Evolutionary conservation across 1,140 invertebrate species (phyloP).

Genomic region (Zaprionus vittiger): DNA sequence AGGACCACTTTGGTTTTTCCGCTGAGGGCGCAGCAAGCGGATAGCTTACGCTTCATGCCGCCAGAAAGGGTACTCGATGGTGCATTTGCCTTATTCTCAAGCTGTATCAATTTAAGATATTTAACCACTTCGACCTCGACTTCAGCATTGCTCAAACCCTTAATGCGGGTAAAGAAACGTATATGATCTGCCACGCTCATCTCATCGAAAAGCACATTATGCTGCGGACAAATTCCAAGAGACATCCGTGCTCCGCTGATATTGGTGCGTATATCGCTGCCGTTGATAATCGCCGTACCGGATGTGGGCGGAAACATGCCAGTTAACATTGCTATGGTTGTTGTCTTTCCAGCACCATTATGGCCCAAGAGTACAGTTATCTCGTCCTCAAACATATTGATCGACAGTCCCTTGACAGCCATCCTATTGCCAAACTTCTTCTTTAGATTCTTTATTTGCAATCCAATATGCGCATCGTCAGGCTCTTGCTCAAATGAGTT

Average conservation of each 20-base stretch:
- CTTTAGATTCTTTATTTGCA: constrained; percentile 87
- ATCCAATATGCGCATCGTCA: constrained; percentile 85
- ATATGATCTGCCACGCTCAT: constrained; percentile 96
- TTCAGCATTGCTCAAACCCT: constrained; percentile 87
- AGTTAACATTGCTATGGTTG: constrained; percentile 93
- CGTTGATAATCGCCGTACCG: constrained; percentile 89
- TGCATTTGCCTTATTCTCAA: constrained; percentile 86
- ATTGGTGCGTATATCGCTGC: constrained; percentile 88
- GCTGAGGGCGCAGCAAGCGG: constrained; percentile 90
- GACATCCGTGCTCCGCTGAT: constrained; percentile 87
- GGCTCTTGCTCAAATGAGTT: constrained; percentile 87
- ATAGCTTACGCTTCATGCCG: constrained; percentile 93
- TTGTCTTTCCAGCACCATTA: constrained; percentile 90
- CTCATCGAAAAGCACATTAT: constrained; percentile 96
- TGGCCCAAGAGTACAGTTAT: constrained; percentile 92
- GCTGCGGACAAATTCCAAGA: constrained; percentile 96
- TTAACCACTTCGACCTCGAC: constrained; percentile 87
- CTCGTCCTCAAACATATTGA: constrained; percentile 89
- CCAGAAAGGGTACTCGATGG: constrained; percentile 89
- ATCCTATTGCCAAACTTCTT: constrained; percentile 87
- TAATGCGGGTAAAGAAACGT: constrained; percentile 92
- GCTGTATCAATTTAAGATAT: constrained; percentile 89
- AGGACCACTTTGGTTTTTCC: constrained; percentile 90
- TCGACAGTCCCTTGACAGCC: constrained; percentile 88
- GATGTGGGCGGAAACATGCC: constrained; percentile 88